Evolutionary conservation across 2,888 invertebrate genomes (phyloP), one percentile per base, ranked within the genome.

Genomic region (Cremastobaeus sp.): DNA sequence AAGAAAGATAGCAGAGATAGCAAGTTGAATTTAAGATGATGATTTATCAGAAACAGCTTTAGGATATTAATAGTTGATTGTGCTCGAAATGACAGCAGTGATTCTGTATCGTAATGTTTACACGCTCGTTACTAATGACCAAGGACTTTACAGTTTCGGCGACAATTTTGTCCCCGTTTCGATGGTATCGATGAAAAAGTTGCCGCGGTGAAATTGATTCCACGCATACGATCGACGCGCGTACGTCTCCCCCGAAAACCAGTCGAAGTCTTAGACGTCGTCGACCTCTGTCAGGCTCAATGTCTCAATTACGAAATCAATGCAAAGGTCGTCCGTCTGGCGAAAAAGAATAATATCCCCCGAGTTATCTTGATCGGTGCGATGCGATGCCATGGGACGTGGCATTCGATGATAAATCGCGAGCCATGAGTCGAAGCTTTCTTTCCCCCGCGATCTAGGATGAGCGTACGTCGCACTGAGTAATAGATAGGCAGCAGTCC

Each of bases 401-500:
- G 66, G 37, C 21, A 30, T 65, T 65, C 32, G 39, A 65, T 70
- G 74, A 74, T 74, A 74, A 74, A 74, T 74, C 59, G 69, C 37
- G 34, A 68, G 41, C 47, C 54, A 55, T 71, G 71, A 71, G 66
- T 62, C 55, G 70, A 59, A 37, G 47, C 55, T 62, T 62, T 65
- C 74, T 60, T 50, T 50, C 41, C 43, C 37, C 35, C 20, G 48
- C 28, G 68, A 76, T 59, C 59, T 69, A 32, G 32, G 11, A 55
- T 57, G 62, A 70, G 73, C 62, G 64, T 59, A 39, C 47, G 12
- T 35, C 47, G 34, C 62, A 70, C 66, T 73, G 73, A 74, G 73
- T 73, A 76, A 76, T 71, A 76, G 73, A 48, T 35, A 48, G n/a
- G n/a, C n/a, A n/a, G n/a, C n/a, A 76, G 73, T 72, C 47, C 20